Conservation (phyloP, 2,888 invertebrate genomes). For the Andrena trimmerana region DNA sequence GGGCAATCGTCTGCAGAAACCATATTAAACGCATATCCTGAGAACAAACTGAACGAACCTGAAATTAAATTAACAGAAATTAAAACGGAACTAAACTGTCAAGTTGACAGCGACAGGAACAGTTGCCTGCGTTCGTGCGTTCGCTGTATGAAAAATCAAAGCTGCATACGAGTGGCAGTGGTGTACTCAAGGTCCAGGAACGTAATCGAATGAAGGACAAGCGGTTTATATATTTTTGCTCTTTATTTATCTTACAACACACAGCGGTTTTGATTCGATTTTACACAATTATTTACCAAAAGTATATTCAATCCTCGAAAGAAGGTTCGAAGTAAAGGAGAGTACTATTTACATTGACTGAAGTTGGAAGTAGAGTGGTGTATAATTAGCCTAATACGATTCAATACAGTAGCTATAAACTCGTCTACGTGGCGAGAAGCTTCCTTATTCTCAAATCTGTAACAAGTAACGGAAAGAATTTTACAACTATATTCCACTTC, state of each 20-base stretch:
- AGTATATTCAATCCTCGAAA: conserved; percentile 39
- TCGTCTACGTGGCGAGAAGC: conserved; percentile 40
- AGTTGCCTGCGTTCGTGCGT: conserved; percentile 30
- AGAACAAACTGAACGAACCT: conserved; percentile 46
- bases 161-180: neutral
- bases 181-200: neutral
- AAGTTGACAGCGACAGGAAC: conserved; percentile 47
- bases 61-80: conserved; percentile 58
- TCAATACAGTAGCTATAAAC: conserved; percentile 34
- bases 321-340: conserved; percentile 36
- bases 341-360: conserved; percentile 62
- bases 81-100: conserved; percentile 73
- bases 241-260: conserved; percentile 49
- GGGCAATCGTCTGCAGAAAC: conserved; percentile 70
- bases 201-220: neutral
- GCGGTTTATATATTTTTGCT: conserved; percentile 2
- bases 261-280: conserved; percentile 41
- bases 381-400: conserved; percentile 45
- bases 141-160: neutral
- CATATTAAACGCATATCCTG: conserved; percentile 64
- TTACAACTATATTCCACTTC: conserved; percentile 35
- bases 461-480: conserved; percentile 49
- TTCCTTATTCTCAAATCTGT: conserved; percentile 29
- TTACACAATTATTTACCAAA: conserved; percentile 44
- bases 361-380: conserved; percentile 53